phyloP scores from a whole-genome alignment of 2,888 invertebrate genomes.

The Mesodorylaimus sp. region DNA sequence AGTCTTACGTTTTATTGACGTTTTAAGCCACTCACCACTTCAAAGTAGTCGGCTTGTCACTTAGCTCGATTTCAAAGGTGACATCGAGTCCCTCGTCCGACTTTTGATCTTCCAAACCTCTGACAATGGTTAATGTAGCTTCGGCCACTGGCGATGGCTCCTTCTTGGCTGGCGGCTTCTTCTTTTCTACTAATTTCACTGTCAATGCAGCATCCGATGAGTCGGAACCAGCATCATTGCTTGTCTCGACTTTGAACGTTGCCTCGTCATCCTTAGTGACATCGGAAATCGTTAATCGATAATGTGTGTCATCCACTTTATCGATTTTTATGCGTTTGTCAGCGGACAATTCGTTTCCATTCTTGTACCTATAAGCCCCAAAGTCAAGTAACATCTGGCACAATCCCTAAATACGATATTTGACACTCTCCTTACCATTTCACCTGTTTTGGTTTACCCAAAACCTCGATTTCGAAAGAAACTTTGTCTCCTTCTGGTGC shows the following conservation, averaged over 20 bases:
- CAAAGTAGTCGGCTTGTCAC: constrained; percentile 2
- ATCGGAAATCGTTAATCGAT: constrained; percentile 17
- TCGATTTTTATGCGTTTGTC: constrained; percentile 14
- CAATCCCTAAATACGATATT: no score
- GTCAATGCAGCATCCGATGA: not conserved
- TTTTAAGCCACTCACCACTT: constrained; percentile 8
- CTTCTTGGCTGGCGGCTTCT: not conserved
- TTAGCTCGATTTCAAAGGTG: constrained; percentile 14
- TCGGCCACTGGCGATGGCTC: constrained; percentile 5
- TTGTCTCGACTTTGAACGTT: constrained; percentile 22
- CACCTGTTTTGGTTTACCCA: not conserved
- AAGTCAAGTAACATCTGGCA: no score
- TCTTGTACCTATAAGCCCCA: constrained; percentile 44
- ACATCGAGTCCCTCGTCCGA: constrained; percentile 6
- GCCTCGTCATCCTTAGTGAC: constrained; percentile 21
- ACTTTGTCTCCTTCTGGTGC: not conserved
- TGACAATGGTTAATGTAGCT: not conserved
- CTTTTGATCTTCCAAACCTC: constrained; percentile 4
- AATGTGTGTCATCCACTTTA: constrained; percentile 26
- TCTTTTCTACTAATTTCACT: not conserved
- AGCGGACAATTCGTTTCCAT: constrained; percentile 55
- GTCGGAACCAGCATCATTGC: constrained; percentile 16
- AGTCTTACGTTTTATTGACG: not conserved
- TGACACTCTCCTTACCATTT: constrained; percentile 9
- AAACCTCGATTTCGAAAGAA: not conserved